Evolutionary conservation across 2,113 vertebrate genomes (phyloP).

Genomic region (Oncorhynchus keta): DNA sequence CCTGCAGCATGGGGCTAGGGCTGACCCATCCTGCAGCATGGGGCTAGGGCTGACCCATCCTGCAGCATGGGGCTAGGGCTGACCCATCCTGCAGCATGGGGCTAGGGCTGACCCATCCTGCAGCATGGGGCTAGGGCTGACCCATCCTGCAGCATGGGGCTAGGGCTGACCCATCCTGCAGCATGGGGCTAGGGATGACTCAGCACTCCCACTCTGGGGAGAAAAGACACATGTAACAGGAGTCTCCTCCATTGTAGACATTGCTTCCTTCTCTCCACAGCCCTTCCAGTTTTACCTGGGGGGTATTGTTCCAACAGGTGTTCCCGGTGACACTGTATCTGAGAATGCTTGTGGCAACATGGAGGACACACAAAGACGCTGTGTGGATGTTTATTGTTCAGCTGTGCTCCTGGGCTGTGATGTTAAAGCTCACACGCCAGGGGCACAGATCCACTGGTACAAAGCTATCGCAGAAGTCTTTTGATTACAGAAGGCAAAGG

Average conservation of each 20-base stretch:
- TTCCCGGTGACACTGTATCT: conserved; percentile 61
- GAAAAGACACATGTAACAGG: conserved; percentile 35
- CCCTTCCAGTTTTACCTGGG: conserved; percentile 40
- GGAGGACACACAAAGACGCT: conserved; percentile 50
- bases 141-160: conserved; percentile 29
- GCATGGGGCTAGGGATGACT: conserved; percentile 12
- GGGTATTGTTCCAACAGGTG: conserved; percentile 52
- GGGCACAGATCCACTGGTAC: conserved; percentile 18
- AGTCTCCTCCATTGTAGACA: conserved; percentile 34
- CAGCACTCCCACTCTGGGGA: conserved; percentile 39
- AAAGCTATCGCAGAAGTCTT: conserved; percentile 2
- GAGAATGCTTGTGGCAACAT: conserved; percentile 46
- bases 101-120: conserved; percentile 13
- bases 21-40: conserved; percentile 24
- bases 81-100: conserved; percentile 28
- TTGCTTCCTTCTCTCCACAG: conserved; percentile 14
- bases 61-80: conserved; percentile 11
- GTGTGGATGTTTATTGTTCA: conserved; percentile 36
- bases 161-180: neutral
- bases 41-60: conserved; percentile 15
- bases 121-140: conserved; percentile 7
- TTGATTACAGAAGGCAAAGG: neutral
- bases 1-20: conserved; percentile 26
- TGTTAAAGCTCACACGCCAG: conserved; percentile 29
- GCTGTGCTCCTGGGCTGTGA: conserved; percentile 46